Evolutionary conservation across 2,797 vertebrate genomes (phyloP).

Genomic region (Pantherophis vulpinus): DNA sequence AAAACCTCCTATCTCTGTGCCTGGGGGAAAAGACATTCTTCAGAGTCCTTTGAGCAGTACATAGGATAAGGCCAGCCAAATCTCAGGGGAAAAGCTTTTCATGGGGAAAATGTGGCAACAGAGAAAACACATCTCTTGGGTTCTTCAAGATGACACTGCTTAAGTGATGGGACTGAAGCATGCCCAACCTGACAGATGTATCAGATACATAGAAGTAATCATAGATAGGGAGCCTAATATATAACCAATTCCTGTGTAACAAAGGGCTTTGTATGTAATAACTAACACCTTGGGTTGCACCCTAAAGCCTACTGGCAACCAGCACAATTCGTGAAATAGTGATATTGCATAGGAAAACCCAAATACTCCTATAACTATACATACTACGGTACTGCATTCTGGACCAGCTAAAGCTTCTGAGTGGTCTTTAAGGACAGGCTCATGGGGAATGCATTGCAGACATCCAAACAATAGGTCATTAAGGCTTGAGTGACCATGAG

Average conservation of each 20-base stretch:
- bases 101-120: background rate
- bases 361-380: background rate
- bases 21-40: background rate
- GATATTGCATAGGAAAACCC: background rate
- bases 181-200: background rate
- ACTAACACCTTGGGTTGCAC: background rate
- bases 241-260: background rate
- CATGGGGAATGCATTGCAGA: background rate
- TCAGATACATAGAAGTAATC: background rate
- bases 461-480: background rate
- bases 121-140: background rate
- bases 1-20: background rate
- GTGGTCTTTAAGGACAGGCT: background rate
- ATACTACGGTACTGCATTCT: background rate
- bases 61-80: background rate
- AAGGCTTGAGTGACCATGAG: background rate
- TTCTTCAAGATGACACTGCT: background rate
- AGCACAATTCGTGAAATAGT: background rate
- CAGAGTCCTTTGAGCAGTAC: background rate
- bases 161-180: background rate
- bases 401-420: background rate
- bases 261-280: background rate
- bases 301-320: background rate
- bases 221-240: background rate
- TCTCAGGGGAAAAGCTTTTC: background rate